Evolutionary conservation across 1,140 invertebrate genomes (phyloP).

Genomic region (Drosophila equinoxialis): DNA sequence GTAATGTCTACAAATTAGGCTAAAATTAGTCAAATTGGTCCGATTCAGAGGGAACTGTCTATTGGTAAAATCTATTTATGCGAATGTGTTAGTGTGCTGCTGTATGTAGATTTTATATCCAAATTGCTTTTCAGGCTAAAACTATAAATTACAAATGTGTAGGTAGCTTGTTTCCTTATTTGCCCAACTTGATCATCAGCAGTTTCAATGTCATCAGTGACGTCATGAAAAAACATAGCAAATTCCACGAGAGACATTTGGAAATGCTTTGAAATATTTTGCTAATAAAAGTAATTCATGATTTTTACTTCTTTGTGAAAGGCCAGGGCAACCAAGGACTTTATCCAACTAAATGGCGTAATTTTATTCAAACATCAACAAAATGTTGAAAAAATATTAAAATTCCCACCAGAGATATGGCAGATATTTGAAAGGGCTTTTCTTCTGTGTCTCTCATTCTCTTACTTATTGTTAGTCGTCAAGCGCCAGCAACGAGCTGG

Average conservation of each 20-base stretch:
- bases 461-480: too few species aligned
- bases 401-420: too few species aligned
- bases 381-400: too few species aligned
- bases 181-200: slow-evolving; percentile 4
- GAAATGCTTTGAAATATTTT: background rate
- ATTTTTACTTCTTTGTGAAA: background rate
- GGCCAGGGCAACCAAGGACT: background rate
- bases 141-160: slow-evolving; percentile 21
- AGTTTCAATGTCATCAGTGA: slow-evolving; percentile 13
- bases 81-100: background rate
- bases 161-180: background rate
- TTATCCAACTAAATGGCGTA: too few species aligned
- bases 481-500: too few species aligned
- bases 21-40: slow-evolving; percentile 52
- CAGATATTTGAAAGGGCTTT: too few species aligned
- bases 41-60: slow-evolving; percentile 4
- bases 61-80: slow-evolving; percentile 19
- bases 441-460: too few species aligned
- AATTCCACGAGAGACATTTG: background rate
- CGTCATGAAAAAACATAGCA: background rate
- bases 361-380: too few species aligned
- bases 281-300: too few species aligned
- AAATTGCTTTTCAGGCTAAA: slow-evolving; percentile 14
- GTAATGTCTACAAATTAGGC: slow-evolving; percentile 49
- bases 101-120: slow-evolving; percentile 22